Evolutionary conservation across 2,888 invertebrate genomes (phyloP), one percentile per base, ranked within the genome.

Genomic region (Xestia xanthographa): DNA sequence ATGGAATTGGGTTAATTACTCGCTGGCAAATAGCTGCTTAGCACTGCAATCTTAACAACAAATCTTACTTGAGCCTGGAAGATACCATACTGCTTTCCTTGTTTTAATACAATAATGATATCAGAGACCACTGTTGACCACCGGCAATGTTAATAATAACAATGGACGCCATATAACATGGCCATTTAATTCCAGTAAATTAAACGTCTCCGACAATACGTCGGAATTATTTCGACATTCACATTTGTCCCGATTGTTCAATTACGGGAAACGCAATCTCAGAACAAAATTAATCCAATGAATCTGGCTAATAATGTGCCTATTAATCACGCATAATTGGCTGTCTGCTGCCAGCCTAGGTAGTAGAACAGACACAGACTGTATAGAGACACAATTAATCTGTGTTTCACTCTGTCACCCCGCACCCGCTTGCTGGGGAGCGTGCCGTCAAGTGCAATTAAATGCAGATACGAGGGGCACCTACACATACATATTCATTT

Each of bases 291-390:
- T n/a, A 69, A 53, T 63, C 53, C 68, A 72, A 72, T 83, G 72
- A 80, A 80, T 84, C 77, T 69, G n/a, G 41, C 41, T 63, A 77
- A 73, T 77, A 79, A 79, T 53, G 72, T 45, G 56, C 29, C 45
- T 70, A 83, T 75, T 81, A 74, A 72, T 81, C 81, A 69, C 48
- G 34, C 63, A 63, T 66, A 77, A 84, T 77, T 77, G 41, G 41
- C 12, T 77, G 63, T 62, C 66, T 74, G 72, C 48, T 72, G 63
- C 62, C 38, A 26, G 66, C 41, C 26, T 67, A 67, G 69, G 62
- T 60, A 56, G 14, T 65, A 62, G 50, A 34, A 48, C 53, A n/a
- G 71, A 68, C 63, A 66, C 70, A 45, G 66, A 26, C 45, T 78
- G 14, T 71, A 74, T 60, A 71, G 26, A 62, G 20, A 72, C 60